These are phyloP conservation scores for Chrysolophus pictus DNA, from an alignment of 2,797 vertebrate genomes.

Conservation along the genomic window DNA sequence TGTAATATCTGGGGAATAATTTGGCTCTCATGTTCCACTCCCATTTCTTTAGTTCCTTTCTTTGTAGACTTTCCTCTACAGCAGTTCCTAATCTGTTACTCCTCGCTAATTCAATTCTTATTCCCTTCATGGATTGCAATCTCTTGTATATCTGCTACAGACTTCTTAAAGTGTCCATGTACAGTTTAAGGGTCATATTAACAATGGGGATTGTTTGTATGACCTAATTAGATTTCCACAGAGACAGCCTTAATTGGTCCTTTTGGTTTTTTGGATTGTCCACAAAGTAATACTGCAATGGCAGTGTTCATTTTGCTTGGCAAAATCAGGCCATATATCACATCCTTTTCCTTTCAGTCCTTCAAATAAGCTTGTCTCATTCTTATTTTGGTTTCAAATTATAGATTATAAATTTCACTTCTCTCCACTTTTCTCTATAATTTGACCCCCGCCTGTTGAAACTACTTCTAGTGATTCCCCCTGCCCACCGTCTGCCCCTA, in stretches of 20 bases:
- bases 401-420: constrained; percentile 75
- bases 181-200: constrained; percentile 24
- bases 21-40: not conserved
- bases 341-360: constrained; percentile 52
- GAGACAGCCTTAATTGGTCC: constrained; percentile 56
- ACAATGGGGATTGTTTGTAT: constrained; percentile 48
- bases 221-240: constrained; percentile 67
- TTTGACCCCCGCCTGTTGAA: constrained; percentile 69
- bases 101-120: not conserved
- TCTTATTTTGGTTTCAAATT: constrained; percentile 73
- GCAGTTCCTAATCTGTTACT: not conserved
- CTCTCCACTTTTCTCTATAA: constrained; percentile 58
- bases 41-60: not conserved
- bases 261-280: constrained; percentile 71
- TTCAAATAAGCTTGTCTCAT: constrained; percentile 55
- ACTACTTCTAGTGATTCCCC: constrained; percentile 42
- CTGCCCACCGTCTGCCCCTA: constrained; percentile 26
- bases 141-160: constrained; percentile 11
- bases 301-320: constrained; percentile 72
- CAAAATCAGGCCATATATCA: constrained; percentile 60
- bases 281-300: constrained; percentile 57
- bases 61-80: not conserved
- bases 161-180: not conserved
- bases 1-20: not conserved
- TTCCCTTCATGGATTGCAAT: not conserved